A percentile compares a stretch with the other conserved stretches of the same genome.
Conservation (phyloP, 2,113 vertebrate species). For the Geothlypis trichas region DNA sequence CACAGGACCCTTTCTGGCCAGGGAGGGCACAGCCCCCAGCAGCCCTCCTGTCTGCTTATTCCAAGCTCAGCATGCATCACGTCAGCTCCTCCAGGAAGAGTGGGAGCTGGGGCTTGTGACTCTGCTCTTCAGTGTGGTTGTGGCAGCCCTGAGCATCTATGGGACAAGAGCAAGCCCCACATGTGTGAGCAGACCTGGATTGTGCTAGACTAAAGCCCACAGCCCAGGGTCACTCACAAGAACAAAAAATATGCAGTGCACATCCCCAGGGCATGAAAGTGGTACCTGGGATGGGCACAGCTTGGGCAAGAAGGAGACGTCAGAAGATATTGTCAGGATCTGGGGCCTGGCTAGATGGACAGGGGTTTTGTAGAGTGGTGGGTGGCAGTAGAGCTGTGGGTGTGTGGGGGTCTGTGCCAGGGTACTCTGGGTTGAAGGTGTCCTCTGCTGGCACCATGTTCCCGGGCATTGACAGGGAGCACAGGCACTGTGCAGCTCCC, state of each 20-base stretch:
- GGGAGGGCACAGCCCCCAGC: neutral
- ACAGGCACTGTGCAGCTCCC: rapidly evolving
- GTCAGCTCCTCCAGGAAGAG: neutral
- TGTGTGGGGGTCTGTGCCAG: rapidly evolving
- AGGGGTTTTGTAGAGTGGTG: no score
- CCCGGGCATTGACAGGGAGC: rapidly evolving
- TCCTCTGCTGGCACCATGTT: neutral
- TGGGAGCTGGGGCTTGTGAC: neutral
- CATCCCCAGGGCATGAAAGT: rapidly evolving
- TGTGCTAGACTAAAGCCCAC: neutral
- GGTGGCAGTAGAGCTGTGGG: rapidly evolving
- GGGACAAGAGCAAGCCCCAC: neutral
- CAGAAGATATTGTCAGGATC: rapidly evolving
- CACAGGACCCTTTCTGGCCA: neutral
- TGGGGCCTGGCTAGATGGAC: no score
- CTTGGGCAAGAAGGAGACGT: neutral
- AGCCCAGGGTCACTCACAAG: rapidly evolving
- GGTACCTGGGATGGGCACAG: rapidly evolving
- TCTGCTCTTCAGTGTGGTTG: rapidly evolving
- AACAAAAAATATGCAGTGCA: neutral
- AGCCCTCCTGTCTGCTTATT: neutral
- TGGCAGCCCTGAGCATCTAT: neutral
- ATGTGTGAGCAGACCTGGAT: rapidly evolving
- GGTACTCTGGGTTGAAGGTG: rapidly evolving
- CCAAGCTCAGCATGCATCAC: neutral